Percentiles rank a stretch among this genome's conserved stretches.
These are phyloP conservation scores for Drosophila siamana DNA, from an alignment of 2,888 invertebrate genomes.

Conservation along the genomic window DNA sequence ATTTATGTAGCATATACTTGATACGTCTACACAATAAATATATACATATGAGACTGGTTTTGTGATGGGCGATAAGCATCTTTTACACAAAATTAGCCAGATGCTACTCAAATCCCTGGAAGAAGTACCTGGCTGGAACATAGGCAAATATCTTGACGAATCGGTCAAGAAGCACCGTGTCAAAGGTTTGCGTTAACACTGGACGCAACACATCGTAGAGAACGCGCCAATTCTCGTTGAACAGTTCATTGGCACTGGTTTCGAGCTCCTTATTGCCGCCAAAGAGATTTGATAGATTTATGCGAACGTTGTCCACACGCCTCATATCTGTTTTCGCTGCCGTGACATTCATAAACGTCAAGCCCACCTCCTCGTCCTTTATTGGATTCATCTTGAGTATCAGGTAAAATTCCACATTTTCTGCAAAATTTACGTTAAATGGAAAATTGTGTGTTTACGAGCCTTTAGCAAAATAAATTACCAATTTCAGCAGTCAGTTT, in stretches of 20 bases:
- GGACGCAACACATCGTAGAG: conserved; percentile 89
- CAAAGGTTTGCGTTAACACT: conserved; percentile 88
- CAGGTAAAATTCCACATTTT: conserved; percentile 53
- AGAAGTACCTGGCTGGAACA: conserved; percentile 89
- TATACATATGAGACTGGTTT: not conserved
- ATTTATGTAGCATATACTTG: conserved; percentile 19
- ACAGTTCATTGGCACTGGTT: conserved; percentile 89
- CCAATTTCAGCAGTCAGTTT: conserved; percentile 87
- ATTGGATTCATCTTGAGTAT: conserved; percentile 42
- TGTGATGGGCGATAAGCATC: not conserved
- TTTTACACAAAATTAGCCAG: not conserved
- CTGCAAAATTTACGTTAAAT: conserved; percentile 27
- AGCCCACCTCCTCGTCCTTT: conserved; percentile 28
- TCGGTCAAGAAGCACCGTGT: conserved; percentile 88
- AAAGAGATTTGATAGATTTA: conserved; percentile 89
- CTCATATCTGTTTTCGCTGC: conserved; percentile 87
- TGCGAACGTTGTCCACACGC: conserved; percentile 87
- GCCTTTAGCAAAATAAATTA: conserved; percentile 84
- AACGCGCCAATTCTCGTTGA: conserved; percentile 90
- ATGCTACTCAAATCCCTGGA: conserved; percentile 86
- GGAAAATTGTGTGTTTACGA: not conserved
- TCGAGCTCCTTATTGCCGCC: conserved; percentile 84
- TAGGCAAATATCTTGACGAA: conserved; percentile 88
- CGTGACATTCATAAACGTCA: conserved; percentile 88
- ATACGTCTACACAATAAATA: not conserved